Evolutionary conservation across 2,888 invertebrate genomes (phyloP).

Genomic region (Netelia fuscicornis): DNA sequence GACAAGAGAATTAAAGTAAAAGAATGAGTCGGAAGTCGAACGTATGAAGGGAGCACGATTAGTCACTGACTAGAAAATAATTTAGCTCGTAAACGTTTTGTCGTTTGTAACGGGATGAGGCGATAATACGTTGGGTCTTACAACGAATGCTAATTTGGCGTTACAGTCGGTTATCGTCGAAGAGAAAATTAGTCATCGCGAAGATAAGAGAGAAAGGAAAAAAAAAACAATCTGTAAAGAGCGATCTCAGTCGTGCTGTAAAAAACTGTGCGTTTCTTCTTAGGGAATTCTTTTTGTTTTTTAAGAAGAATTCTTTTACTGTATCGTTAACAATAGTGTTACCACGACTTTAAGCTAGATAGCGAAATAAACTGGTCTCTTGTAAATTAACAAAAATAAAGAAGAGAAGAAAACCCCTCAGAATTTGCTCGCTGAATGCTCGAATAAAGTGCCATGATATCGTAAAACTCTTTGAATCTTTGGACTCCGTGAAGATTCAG

Average conservation of each 20-base stretch:
- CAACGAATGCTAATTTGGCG: too few relatives aligned
- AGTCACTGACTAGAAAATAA: constrained; percentile 16
- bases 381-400: neutral
- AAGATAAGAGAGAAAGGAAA: neutral
- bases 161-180: too few relatives aligned
- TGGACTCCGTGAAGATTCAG: neutral
- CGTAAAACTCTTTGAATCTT: neutral
- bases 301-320: neutral
- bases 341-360: neutral
- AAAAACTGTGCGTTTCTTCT: neutral
- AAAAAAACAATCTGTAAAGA: constrained; percentile 20
- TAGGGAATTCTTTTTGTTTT: neutral
- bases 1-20: neutral
- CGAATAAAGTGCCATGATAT: neutral
- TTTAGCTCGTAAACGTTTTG: neutral
- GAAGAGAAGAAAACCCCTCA: too few relatives aligned
- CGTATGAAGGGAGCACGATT: constrained; percentile 29
- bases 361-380: neutral
- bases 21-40: constrained; percentile 25
- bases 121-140: neutral
- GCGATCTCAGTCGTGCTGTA: constrained; percentile 11
- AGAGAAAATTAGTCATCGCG: too few relatives aligned
- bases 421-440: neutral
- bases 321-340: too few relatives aligned
- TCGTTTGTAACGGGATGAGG: neutral